Conservation (phyloP, 92 coral and sea anemone species). For the Pocillopora meandrina region DNA sequence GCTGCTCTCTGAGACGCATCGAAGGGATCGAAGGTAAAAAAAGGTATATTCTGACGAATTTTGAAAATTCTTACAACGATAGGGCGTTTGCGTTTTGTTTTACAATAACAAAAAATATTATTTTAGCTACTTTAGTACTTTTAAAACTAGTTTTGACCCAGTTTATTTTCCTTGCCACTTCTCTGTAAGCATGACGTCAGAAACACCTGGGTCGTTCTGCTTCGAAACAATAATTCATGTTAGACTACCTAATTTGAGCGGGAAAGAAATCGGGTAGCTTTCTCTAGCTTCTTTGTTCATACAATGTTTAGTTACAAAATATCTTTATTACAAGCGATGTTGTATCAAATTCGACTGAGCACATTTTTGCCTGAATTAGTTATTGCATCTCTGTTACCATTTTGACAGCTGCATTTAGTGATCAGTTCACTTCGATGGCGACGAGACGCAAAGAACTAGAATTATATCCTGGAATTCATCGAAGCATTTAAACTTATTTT, state of each 20-base stretch:
- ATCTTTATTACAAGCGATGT: background rate
- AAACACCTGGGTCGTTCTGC: constrained; percentile 26
- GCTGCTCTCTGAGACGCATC: constrained; percentile 11
- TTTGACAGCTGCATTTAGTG: background rate
- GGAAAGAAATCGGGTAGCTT: background rate
- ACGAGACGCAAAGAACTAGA: background rate
- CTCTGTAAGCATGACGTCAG: constrained; percentile 35
- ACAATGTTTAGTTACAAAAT: background rate
- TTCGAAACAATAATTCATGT: background rate
- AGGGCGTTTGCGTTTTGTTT: too few relatives aligned
- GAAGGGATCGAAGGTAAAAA: background rate
- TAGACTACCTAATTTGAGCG: background rate
- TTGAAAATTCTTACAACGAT: background rate
- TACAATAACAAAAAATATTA: too few relatives aligned
- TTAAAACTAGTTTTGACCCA: background rate
- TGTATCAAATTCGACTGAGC: constrained; percentile 11
- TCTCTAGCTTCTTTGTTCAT: background rate
- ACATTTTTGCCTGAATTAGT: background rate
- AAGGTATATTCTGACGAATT: constrained; percentile 15
- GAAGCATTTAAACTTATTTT: background rate
- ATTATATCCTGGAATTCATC: background rate
- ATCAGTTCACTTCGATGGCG: background rate
- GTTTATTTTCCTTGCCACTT: background rate
- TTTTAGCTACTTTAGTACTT: background rate
- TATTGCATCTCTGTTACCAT: background rate